These are phyloP conservation scores for Neomorphus geoffroyi DNA, from an alignment of 2,797 vertebrate genomes.

Conservation along the genomic window DNA sequence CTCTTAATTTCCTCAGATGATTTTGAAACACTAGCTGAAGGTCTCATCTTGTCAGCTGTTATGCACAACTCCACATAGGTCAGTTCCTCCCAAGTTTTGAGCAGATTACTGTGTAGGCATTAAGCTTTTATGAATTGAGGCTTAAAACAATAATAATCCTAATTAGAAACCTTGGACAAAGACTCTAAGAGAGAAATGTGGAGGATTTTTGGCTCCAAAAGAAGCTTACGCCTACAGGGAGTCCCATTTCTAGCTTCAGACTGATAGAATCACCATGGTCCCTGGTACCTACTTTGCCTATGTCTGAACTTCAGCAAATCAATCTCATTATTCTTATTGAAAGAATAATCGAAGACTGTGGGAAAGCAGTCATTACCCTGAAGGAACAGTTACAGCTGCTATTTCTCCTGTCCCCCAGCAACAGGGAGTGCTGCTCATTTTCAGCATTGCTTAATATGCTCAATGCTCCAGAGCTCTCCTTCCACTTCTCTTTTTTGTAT, in stretches of 20 bases:
- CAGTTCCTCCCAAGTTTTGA: background rate
- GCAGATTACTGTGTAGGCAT: background rate
- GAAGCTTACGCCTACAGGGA: background rate
- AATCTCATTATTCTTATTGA: constrained; percentile 8
- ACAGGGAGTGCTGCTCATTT: background rate
- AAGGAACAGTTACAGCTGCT: background rate
- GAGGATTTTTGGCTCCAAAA: background rate
- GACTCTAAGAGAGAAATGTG: background rate
- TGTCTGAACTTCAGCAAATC: constrained; percentile 10
- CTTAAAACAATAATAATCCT: background rate
- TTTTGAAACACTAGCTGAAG: constrained; percentile 22
- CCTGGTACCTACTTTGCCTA: background rate
- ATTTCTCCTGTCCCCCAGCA: background rate
- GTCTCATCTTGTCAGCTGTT: background rate
- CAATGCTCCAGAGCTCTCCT: background rate
- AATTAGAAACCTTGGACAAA: background rate
- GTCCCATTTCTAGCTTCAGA: background rate
- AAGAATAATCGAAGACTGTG: constrained; percentile 20
- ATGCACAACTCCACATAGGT: background rate
- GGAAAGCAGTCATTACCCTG: background rate
- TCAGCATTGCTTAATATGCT: background rate
- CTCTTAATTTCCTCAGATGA: constrained; percentile 12
- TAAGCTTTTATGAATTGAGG: background rate
- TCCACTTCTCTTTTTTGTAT: background rate
- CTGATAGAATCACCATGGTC: background rate